Base-by-base conservation (phyloP, 2,888 invertebrate species). In the Ligdia adustata region DNA sequence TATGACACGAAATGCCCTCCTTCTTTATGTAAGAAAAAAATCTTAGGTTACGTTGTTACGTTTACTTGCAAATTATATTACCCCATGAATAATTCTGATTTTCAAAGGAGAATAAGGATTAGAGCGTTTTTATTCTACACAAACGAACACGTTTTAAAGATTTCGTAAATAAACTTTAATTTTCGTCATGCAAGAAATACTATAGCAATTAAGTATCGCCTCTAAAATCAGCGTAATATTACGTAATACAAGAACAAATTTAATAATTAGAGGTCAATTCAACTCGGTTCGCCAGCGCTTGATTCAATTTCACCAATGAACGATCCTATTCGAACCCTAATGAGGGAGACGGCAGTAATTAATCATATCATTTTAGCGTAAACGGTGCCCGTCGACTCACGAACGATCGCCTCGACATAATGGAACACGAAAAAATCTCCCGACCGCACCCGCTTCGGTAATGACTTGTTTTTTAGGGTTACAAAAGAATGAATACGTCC, bases 401-500 rank as follows among this genome's bases (percentile, higher is more conserved):
- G 74, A 77, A 66, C 82, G 78, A 85, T 84, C 85, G 83, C 82
- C 70, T 73, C 64, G 66, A 74, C 81, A 90, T 88, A 89, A 89
- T 84, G 75, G 78, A 81, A 73, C 75, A 77, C 72, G 77, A 84
- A 87, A 88, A 84, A 86, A 82, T 76, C 72, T 66, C 73, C 65
- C 72, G 76, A 85, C 81, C 86, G 78, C 82, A 82, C 87, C 75
- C 79, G 82, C 78, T 73, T 72, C 80, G 82, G 77, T 90, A 90
- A 90, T 90, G 89, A 89, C 89, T 90, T 90, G 90, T 89, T 90
- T 89, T 89, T 87, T 82, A 86, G 84, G 84, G 86, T 89, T 86
- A 83, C 81, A 81, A 87, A 78, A 87, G 84, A 86, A 79, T 79
- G 82, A 83, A 84, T 82, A 81, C 84, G 89, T 89, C 89, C 80